Evolutionary conservation across 2,113 vertebrate genomes (phyloP).

Genomic region (Dipodomys ordii): DNA sequence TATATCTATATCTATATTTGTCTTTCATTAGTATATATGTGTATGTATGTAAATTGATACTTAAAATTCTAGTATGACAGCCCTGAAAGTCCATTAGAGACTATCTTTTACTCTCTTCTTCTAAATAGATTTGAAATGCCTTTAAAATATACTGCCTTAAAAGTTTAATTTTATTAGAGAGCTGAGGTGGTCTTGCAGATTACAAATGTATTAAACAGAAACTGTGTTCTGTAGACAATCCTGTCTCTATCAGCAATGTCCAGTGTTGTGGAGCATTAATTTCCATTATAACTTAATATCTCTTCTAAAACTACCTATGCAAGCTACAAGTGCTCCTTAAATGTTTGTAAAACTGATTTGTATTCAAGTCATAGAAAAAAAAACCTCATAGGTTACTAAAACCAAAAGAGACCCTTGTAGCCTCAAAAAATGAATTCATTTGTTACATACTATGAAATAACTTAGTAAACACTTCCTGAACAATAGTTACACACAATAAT

Average conservation of each 20-base stretch:
- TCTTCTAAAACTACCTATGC: neutral
- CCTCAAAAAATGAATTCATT: neutral
- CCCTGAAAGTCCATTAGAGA: neutral
- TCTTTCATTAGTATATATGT: neutral
- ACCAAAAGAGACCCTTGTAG: neutral
- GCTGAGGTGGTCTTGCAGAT: neutral
- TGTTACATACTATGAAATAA: neutral
- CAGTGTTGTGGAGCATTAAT: neutral
- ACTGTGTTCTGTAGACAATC: rapidly evolving
- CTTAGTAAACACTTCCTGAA: neutral
- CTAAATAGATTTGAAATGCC: neutral
- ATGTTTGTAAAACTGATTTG: slow-evolving; percentile 11
- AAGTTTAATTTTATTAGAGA: neutral
- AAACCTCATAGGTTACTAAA: neutral
- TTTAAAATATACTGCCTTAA: slow-evolving; percentile 54
- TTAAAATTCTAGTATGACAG: neutral
- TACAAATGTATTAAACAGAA: neutral
- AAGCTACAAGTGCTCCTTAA: neutral
- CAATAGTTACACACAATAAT: neutral
- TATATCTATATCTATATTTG: no score
- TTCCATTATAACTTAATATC: neutral
- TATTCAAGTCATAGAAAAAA: neutral
- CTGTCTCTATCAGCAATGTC: neutral
- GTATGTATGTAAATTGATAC: neutral
- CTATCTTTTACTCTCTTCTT: neutral